Base-by-base conservation (phyloP, 2,113 vertebrate species). In the Cairina moschata region DNA sequence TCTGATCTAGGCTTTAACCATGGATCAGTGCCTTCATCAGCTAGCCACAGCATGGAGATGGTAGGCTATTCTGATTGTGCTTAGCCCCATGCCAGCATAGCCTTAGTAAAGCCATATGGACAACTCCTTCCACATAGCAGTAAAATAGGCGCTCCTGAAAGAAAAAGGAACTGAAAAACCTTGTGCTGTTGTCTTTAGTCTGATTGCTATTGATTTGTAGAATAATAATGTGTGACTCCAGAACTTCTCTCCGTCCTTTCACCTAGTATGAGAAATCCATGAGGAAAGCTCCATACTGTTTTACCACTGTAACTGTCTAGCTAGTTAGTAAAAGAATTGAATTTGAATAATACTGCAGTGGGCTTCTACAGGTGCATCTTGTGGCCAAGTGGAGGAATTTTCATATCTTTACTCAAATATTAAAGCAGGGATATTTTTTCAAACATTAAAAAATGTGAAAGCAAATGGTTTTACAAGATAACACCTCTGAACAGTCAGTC, bases 241-340 rank as follows among this genome's bases (percentile, higher is more conserved):
- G 12, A 40, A 55, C 6, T 75, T 55, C 4, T 62, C 13, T 72
- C 26, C 28, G 16, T 71, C 20, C 21, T 83, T 72, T 76, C 25
- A 56, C 16, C 17, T n/a, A 46, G 6, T 6, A 14, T 4, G 46
- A 44, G 23, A 40, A 38, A 32, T 44, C 11, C 6, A 0, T 1
- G 26, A 84, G 11, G 55, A 78, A 90, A 63, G 22, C 16, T 71
- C 63, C 34, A 4, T 34, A 18, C 11, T 16, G 6, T 52, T 65
- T 40, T 83, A n/a, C 12, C 22, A 11, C 46, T 31, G 4, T 28
- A 59, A 50, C 20, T 46, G 4, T 29, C 54, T 68, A 5, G 40
- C 17, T 44, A 12, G 23, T 31, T 29, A 29, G 34, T 46, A 29
- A 85, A 78, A 91, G 2, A 63, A 55, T 63, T 40, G 0, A 23